phyloP scores from a whole-genome alignment of 2,113 vertebrate species.

The Microtus pennsylvanicus region DNA sequence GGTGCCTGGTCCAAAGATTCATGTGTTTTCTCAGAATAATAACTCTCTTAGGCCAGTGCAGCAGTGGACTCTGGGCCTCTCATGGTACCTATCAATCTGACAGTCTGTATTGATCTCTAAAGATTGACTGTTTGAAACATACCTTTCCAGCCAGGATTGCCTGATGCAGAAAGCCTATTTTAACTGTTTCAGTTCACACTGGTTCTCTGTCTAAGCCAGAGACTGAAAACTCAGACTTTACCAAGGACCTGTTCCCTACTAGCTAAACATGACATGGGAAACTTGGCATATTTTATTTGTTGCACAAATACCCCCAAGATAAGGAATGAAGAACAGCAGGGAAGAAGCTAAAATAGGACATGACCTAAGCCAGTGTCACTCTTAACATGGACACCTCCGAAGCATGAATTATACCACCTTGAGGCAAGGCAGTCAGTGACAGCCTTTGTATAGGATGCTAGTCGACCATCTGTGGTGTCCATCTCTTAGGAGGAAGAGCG shows the following conservation, averaged over 20 bases:
- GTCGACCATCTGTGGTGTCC: neutral
- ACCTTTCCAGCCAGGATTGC: neutral
- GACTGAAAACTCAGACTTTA: conserved; percentile 1
- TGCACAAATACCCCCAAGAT: neutral
- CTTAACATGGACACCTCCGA: neutral
- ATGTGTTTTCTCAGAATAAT: conserved; percentile 33
- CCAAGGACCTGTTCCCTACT: neutral
- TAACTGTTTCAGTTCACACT: neutral
- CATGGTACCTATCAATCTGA: conserved; percentile 32
- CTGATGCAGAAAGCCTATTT: neutral
- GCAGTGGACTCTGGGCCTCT: conserved; percentile 10
- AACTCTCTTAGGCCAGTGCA: neutral
- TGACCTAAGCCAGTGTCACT: neutral
- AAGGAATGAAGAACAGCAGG: neutral
- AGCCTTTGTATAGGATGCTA: neutral
- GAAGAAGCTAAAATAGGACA: neutral
- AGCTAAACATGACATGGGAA: neutral
- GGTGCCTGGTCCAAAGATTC: neutral
- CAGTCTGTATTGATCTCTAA: conserved; percentile 59
- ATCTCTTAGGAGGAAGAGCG: neutral
- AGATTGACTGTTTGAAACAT: conserved; percentile 53
- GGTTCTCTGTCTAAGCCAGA: neutral
- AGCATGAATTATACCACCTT: neutral
- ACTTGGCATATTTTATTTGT: neutral
- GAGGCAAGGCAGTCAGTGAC: neutral